phyloP scores from a whole-genome alignment of 1,140 invertebrate genomes.

The Bombus sibiricus region DNA sequence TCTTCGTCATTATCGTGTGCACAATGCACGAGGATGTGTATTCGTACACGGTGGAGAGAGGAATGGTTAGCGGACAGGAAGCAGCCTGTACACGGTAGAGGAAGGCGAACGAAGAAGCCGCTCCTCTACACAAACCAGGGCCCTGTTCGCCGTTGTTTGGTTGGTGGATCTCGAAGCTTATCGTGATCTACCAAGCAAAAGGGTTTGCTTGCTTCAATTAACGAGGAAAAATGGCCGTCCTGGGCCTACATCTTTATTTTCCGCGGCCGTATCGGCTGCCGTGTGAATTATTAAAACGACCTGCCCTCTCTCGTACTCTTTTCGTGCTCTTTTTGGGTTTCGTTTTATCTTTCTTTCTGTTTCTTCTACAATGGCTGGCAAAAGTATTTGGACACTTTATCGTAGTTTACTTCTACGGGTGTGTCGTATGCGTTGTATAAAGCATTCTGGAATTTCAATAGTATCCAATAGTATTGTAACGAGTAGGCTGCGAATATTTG shows the following conservation, averaged over 20 bases:
- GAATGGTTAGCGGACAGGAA: slow-evolving; percentile 64
- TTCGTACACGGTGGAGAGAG: slow-evolving; percentile 44
- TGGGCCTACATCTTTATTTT: slow-evolving; percentile 62
- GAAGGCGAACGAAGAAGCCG: slow-evolving; percentile 43
- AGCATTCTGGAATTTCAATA: neutral
- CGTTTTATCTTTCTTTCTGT: too few species aligned
- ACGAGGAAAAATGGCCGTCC: slow-evolving; percentile 63
- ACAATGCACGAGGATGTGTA: slow-evolving; percentile 36
- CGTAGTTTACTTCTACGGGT: too few species aligned
- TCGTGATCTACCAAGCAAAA: slow-evolving; percentile 66
- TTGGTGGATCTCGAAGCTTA: slow-evolving; percentile 60
- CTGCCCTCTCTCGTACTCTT: neutral
- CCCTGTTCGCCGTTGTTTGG: slow-evolving; percentile 47
- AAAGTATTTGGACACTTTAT: too few species aligned
- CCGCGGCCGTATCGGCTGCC: slow-evolving; percentile 13
- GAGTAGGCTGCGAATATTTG: too few species aligned
- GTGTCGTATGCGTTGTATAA: neutral
- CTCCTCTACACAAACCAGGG: slow-evolving; percentile 35
- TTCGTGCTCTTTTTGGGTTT: neutral
- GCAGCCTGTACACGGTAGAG: slow-evolving; percentile 40
- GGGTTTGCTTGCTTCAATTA: slow-evolving; percentile 67
- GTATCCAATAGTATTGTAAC: too few species aligned
- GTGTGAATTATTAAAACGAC: slow-evolving; percentile 59
- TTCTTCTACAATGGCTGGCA: neutral
- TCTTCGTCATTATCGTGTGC: slow-evolving; percentile 51